phyloP scores from a whole-genome alignment of 2,113 vertebrate species.

The Pavo muticus region DNA sequence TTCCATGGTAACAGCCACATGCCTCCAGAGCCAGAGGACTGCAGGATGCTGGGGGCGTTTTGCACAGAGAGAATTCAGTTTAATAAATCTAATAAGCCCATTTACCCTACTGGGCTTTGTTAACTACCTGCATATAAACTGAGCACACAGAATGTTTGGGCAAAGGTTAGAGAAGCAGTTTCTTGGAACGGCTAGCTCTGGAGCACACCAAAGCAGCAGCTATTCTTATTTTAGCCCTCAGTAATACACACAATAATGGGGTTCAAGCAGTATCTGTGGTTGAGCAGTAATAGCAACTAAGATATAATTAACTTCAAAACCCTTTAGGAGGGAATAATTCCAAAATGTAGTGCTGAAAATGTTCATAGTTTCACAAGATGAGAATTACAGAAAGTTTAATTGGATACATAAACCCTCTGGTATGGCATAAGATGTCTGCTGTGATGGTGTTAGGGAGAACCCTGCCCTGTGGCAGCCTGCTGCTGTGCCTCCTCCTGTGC shows the following conservation, averaged over 20 bases:
- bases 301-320: conserved; percentile 61
- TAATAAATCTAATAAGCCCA: conserved; percentile 51
- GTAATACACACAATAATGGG: conserved; percentile 47
- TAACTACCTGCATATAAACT: conserved; percentile 53
- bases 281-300: conserved; percentile 54
- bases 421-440: conserved; percentile 9
- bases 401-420: conserved; percentile 37
- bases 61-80: conserved; percentile 9
- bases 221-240: conserved; percentile 51
- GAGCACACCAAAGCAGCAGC: conserved; percentile 22
- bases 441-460: not conserved
- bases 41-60: conserved; percentile 11
- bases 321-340: conserved; percentile 62
- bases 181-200: conserved; percentile 11
- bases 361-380: conserved; percentile 38
- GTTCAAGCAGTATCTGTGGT: conserved; percentile 40
- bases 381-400: conserved; percentile 57
- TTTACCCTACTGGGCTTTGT: conserved; percentile 27
- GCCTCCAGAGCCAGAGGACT: not conserved
- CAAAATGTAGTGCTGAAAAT: conserved; percentile 1
- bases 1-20: conserved; percentile 35
- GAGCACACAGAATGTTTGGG: conserved; percentile 28
- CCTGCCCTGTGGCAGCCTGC: not conserved
- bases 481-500: not conserved
- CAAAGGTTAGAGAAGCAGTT: conserved; percentile 60